Evolutionary conservation across 2,888 invertebrate species (phyloP).

Genomic region (Apotomis turbidana): DNA sequence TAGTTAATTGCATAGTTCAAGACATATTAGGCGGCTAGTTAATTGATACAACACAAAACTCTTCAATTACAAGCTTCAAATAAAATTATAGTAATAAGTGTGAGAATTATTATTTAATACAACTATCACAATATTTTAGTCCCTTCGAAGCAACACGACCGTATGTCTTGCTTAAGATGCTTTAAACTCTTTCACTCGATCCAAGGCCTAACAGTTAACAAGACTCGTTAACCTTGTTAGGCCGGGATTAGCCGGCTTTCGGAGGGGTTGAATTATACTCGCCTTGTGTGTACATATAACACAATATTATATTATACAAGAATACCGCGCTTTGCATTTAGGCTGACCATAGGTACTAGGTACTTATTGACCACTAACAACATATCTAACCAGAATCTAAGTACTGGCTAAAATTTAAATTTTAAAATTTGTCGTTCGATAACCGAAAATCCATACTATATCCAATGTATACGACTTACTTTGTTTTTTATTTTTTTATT

Average conservation of each 20-base stretch:
- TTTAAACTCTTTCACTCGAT: neutral
- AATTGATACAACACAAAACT: no score
- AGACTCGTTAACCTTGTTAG: slow-evolving; percentile 37
- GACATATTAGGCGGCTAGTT: no score
- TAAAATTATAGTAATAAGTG: no score
- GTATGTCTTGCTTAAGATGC: neutral
- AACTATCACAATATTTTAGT: no score
- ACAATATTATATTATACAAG: neutral
- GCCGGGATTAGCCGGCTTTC: slow-evolving; percentile 22
- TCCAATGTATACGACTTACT: neutral
- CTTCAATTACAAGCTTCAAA: no score
- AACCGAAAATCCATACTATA: neutral
- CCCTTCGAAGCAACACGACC: neutral
- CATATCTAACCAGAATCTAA: neutral
- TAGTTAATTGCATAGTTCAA: no score
- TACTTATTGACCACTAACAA: neutral
- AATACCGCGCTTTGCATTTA: neutral
- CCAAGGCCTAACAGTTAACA: slow-evolving; percentile 17
- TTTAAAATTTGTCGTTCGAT: neutral
- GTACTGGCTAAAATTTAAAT: neutral
- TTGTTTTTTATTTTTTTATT: neutral
- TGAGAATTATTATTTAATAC: no score
- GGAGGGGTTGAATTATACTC: slow-evolving; percentile 20
- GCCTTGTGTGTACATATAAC: neutral
- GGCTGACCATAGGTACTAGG: no score